Base-by-base conservation (phyloP, 2,888 invertebrate species). In the Ypsolopha scabrella region DNA sequence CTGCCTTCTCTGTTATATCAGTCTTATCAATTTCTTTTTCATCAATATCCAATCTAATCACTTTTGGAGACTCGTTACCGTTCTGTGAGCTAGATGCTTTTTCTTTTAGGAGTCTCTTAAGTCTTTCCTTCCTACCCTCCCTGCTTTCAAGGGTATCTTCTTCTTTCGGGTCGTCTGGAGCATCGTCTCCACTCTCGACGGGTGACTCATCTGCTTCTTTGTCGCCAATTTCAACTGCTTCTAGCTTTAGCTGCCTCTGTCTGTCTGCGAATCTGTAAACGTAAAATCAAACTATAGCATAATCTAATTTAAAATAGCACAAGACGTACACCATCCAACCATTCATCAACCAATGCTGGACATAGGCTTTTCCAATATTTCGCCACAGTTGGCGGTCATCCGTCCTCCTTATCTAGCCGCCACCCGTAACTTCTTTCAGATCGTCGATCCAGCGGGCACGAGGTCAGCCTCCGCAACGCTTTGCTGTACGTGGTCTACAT, bases 141-240 rank as follows among this genome's bases (percentile, higher is more conserved):
- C 70, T 78, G 52, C 70, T 68, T 53, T 74, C 62, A 57, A 78
- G 62, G 1, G 70, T 63, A 45, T 56, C 58, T 49, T 51, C 64
- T 8, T 71, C 68, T 35, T 39, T 47, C 7, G 41, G 47, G 50
- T 74, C 73, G 47, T 61, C 58, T 1, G 58, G 53, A 46, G 69
- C 72, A 9, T 80, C 79, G n/a, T 83, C 81, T 51, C 82, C 86
- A 57, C 78, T 81, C 52, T 82, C 83, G 2, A 68, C 63, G 6
- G 82, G 79, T 7, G 86, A 83, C 55, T 83, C 80, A 13, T 86
- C 81, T 0, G 81, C 83, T 58, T 86, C 86, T 54, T 81, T 82
- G 52, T 86, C 86, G 6, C 74, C 79, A 46, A 86, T 81, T 63
- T 83, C 85, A 53, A 61, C 75, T 50, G 70, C 77, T 64, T 80